Evolutionary conservation across 2,888 invertebrate species (phyloP).

Genomic region (Therioaphis trifolii): DNA sequence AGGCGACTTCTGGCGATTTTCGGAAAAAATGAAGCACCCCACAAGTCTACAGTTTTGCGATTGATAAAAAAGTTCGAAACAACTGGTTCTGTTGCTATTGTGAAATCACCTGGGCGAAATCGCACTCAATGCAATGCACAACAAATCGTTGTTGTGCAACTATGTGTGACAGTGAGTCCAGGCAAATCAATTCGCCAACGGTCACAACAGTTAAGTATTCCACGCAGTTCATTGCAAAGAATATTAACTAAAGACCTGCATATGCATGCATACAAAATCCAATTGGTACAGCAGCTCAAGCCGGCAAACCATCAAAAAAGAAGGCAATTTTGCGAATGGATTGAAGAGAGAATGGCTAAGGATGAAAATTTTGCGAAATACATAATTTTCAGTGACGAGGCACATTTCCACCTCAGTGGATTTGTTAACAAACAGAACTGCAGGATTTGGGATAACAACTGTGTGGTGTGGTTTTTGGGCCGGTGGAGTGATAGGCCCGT

Average conservation of each 20-base stretch:
- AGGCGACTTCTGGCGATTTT: neutral
- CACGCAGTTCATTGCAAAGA: constrained; percentile 9
- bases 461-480: neutral
- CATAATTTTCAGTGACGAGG: too few relatives aligned
- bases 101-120: constrained; percentile 4
- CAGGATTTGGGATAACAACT: neutral
- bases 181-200: too few relatives aligned
- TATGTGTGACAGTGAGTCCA: neutral
- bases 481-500: neutral
- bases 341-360: neutral
- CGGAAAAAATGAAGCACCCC: too few relatives aligned
- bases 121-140: neutral
- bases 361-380: neutral
- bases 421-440: constrained; percentile 8
- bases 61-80: too few relatives aligned
- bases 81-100: constrained; percentile 22
- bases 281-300: too few relatives aligned
- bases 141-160: neutral
- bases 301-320: too few relatives aligned
- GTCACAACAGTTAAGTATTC: neutral
- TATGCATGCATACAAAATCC: neutral
- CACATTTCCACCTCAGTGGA: neutral
- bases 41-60: too few relatives aligned
- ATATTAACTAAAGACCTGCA: neutral
- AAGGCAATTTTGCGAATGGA: too few relatives aligned